Evolutionary conservation across 1,140 invertebrate genomes (phyloP).

Genomic region (Zaprionus davidi): DNA sequence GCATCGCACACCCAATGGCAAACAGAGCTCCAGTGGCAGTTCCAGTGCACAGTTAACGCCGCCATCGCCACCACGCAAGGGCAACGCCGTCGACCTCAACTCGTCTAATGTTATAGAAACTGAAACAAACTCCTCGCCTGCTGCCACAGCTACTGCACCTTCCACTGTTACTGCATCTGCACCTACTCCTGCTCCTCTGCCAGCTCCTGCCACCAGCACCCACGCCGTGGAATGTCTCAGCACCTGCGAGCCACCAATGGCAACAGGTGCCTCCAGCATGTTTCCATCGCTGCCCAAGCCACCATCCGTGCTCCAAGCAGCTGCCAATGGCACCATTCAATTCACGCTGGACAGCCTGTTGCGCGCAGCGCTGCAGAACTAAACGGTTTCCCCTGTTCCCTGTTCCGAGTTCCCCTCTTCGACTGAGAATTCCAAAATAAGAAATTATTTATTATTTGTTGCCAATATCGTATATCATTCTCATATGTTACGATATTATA

Average conservation of each 20-base stretch:
- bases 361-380: conserved; percentile 75
- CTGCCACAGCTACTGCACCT: neutral
- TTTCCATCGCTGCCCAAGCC: conserved; percentile 73
- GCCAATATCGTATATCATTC: neutral
- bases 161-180: neutral
- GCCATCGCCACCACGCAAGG: conserved; percentile 48
- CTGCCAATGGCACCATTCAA: conserved; percentile 67
- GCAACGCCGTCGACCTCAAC: neutral
- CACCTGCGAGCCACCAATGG: conserved; percentile 49
- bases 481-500: neutral
- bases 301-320: conserved; percentile 67
- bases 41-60: conserved; percentile 11
- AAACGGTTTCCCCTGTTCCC: conserved; percentile 12
- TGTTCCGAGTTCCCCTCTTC: neutral
- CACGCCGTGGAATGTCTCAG: conserved; percentile 53
- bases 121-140: neutral
- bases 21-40: conserved; percentile 1
- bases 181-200: neutral
- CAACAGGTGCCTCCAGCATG: conserved; percentile 18
- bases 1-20: conserved; percentile 47
- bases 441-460: no score
- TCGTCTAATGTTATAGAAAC: conserved; percentile 20
- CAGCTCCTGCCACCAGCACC: conserved; percentile 5
- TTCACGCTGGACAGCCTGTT: conserved; percentile 70
- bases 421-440: neutral